Conservation (phyloP, 2,797 vertebrate genomes). For the Poeciliopsis turneri region DNA sequence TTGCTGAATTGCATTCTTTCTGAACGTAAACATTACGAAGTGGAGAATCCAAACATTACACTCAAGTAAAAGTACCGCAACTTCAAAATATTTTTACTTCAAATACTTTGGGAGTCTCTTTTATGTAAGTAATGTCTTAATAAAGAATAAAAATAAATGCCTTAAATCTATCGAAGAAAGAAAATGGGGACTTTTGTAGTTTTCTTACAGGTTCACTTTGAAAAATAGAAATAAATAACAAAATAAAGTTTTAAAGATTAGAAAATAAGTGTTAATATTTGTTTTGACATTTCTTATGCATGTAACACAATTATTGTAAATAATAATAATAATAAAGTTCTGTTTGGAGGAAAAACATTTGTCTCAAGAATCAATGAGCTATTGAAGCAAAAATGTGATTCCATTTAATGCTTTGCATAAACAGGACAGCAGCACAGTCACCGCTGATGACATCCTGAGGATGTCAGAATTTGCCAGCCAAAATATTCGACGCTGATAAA, state of each 20-base stretch:
- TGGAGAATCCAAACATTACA: too few species aligned
- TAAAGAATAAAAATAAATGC: too few species aligned
- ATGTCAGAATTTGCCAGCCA: slow-evolving; percentile 57
- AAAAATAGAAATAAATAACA: too few species aligned
- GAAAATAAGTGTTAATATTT: not conserved
- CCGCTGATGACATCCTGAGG: not conserved
- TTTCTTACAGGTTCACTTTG: too few species aligned
- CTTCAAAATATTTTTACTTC: too few species aligned
- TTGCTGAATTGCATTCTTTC: not conserved
- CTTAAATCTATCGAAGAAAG: too few species aligned
- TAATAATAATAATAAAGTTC: not conserved
- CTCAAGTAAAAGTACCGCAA: too few species aligned
- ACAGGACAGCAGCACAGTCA: not conserved
- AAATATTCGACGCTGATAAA: slow-evolving; percentile 13
- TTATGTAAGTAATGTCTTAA: too few species aligned
- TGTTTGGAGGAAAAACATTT: not conserved
- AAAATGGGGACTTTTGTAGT: too few species aligned
- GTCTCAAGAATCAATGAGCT: not conserved
- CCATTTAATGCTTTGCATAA: slow-evolving; percentile 29
- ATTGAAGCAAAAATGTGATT: not conserved
- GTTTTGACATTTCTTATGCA: not conserved
- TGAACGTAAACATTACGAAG: too few species aligned
- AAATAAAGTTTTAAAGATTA: too few species aligned
- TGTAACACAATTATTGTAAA: not conserved
- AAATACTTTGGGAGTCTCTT: too few species aligned